Percentiles rank a stretch among this genome's conserved stretches.
Conservation (phyloP, 1,140 invertebrate species). For the Pissodes strobi region DNA sequence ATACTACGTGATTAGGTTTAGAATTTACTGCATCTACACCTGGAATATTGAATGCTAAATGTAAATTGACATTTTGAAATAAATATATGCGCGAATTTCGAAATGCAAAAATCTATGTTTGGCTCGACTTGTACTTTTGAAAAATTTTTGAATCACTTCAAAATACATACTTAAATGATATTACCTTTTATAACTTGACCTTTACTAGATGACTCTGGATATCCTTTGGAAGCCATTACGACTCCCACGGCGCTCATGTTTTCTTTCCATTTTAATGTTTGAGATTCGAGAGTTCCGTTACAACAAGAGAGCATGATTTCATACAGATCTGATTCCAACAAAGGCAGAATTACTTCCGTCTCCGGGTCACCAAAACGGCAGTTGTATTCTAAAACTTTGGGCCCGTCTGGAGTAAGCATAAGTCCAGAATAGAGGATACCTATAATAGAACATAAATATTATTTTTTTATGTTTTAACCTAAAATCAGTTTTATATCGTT, state of each 20-base stretch:
- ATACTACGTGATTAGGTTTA: slow-evolving; percentile 62
- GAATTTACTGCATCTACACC: slow-evolving; percentile 52
- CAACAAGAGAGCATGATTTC: slow-evolving; percentile 83
- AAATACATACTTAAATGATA: too few relatives aligned
- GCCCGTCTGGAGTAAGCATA: slow-evolving; percentile 89
- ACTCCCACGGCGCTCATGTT: slow-evolving; percentile 80
- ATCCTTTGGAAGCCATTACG: slow-evolving; percentile 88
- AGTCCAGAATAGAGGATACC: slow-evolving; percentile 93
- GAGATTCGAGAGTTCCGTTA: slow-evolving; percentile 65
- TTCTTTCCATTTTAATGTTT: slow-evolving; percentile 69
- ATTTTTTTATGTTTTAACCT: not conserved
- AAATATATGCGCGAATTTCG: too few relatives aligned
- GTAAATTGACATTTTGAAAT: not conserved
- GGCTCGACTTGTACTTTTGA: not conserved
- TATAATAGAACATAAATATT: slow-evolving; percentile 48
- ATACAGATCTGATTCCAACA: slow-evolving; percentile 85
- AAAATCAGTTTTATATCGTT: not conserved
- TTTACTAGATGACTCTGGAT: slow-evolving; percentile 88
- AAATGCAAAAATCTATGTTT: not conserved
- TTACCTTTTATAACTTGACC: slow-evolving; percentile 83
- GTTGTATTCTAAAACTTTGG: slow-evolving; percentile 95
- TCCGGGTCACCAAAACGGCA: slow-evolving; percentile 98
- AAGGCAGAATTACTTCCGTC: slow-evolving; percentile 89
- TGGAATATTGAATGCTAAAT: too few relatives aligned
- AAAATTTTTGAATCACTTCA: not conserved